phyloP scores from a whole-genome alignment of 2,888 invertebrate genomes.

The Sarcophaga subvicina region DNA sequence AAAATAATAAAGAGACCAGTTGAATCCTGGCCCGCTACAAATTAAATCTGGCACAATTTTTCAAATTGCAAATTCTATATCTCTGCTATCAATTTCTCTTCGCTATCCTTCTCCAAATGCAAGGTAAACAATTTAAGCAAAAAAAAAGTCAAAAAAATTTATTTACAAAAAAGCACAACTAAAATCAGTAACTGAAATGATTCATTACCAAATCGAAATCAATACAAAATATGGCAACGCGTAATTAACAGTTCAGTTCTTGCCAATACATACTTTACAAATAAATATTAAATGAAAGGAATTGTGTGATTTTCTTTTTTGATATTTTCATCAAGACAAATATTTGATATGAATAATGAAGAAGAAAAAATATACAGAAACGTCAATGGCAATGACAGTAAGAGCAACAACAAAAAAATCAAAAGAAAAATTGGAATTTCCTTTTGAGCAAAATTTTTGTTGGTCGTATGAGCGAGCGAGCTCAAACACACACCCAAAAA shows the following conservation, averaged over 20 bases:
- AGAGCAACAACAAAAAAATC: neutral
- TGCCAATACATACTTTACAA: neutral
- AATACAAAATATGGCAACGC: neutral
- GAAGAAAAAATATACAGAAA: neutral
- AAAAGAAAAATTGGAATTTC: slow-evolving; percentile 22
- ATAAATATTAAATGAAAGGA: neutral
- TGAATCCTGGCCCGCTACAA: too few relatives aligned
- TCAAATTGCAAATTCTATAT: neutral
- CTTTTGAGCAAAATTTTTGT: neutral
- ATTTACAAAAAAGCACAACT: neutral
- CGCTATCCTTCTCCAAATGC: slow-evolving; percentile 2
- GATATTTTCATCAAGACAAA: neutral
- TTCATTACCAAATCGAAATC: slow-evolving; percentile 10
- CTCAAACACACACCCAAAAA: slow-evolving; percentile 20
- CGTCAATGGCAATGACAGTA: neutral
- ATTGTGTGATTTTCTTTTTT: neutral
- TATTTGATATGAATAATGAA: neutral
- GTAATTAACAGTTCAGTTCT: neutral
- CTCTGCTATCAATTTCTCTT: neutral
- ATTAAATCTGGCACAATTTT: too few relatives aligned
- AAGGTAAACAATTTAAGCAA: slow-evolving; percentile 1
- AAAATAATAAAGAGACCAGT: too few relatives aligned
- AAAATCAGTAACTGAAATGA: slow-evolving; percentile 24
- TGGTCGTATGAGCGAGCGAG: neutral
- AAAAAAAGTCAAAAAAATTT: neutral